Base-by-base conservation (phyloP, 2,888 invertebrate species). In the Lasius platythorax region DNA sequence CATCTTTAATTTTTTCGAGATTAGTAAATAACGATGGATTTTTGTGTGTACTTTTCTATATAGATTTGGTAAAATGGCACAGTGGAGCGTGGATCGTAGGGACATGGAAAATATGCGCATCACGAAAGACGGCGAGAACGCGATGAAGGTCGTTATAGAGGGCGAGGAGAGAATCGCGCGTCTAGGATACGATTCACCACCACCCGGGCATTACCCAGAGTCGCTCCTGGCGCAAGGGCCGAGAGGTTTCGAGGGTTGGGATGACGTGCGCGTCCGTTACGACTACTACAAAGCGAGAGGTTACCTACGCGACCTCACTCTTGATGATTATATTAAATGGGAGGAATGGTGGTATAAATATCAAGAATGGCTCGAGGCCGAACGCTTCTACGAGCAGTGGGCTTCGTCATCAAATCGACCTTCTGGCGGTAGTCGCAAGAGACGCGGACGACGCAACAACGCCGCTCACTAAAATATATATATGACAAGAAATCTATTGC, bases 341-440 rank as follows among this genome's bases (percentile, higher is more conserved):
- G 98, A 98, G 95, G 98, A 98, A 94, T 98, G 98, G 98, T 98
- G 98, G 98, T 98, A 98, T 95, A 97, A 97, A 92, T 98, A 98
- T 94, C 98, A 98, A 94, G 98, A 98, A 95, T 98, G 98, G 98
- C 95, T 98, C 91, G 98, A 98, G 89, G 96, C 97, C n/a, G 97
- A 97, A 94, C 96, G 97, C 64, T 97, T 97, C 46, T 97, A 97
- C 94, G 97, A 97, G 93, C 96, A 97, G 70, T 97, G 97, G 97
- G 96, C 94, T 46, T 92, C 93, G 0, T 92, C 93, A 0, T 91
- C 93, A 46, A 95, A 87, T 92, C 95, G 95, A 92, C 96, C 95
- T 5, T 95, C 95, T 0, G 94, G 94, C 4, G 93, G 92, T 86
- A 94, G 93, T 85, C 95, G 93, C 37, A 93, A 93, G 79, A 91